Evolutionary conservation across 2,797 vertebrate genomes (phyloP).

Genomic region (Alouatta caraya): DNA sequence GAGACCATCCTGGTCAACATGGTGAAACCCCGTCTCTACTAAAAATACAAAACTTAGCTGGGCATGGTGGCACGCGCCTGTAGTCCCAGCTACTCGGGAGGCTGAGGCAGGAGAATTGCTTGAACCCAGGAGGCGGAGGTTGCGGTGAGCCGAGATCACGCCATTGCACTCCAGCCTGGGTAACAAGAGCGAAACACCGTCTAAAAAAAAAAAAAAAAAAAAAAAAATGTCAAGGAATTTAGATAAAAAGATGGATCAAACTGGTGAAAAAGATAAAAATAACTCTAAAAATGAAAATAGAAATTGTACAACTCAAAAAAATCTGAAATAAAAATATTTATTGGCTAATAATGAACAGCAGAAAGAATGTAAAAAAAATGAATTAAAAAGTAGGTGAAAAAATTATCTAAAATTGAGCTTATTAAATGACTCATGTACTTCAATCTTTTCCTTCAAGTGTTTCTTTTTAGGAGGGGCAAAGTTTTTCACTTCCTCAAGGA

Average conservation of each 20-base stretch:
- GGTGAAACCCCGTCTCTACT: too few relatives aligned
- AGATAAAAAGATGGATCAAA: neutral
- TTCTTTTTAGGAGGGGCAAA: neutral
- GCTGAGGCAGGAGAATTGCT: too few relatives aligned
- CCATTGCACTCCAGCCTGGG: too few relatives aligned
- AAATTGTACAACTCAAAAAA: neutral
- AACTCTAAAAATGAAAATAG: neutral
- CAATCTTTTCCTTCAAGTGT: neutral
- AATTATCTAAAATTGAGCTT: neutral
- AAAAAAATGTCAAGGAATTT: neutral
- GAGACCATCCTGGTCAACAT: too few relatives aligned
- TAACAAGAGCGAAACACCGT: too few relatives aligned
- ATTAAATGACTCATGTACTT: neutral
- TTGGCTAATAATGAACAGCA: neutral
- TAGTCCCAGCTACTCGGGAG: too few relatives aligned
- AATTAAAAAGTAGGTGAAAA: neutral
- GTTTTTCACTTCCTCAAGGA: neutral
- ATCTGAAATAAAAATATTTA: conserved; percentile 18
- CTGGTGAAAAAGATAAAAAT: neutral
- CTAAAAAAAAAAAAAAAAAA: too few relatives aligned
- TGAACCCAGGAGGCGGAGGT: too few relatives aligned
- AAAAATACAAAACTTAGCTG: too few relatives aligned
- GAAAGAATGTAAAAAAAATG: neutral
- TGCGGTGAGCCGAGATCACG: too few relatives aligned
- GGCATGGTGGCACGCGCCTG: too few relatives aligned